These are phyloP conservation scores for Carabus problematicus DNA, from an alignment of 2,888 invertebrate genomes.

Conservation along the genomic window DNA sequence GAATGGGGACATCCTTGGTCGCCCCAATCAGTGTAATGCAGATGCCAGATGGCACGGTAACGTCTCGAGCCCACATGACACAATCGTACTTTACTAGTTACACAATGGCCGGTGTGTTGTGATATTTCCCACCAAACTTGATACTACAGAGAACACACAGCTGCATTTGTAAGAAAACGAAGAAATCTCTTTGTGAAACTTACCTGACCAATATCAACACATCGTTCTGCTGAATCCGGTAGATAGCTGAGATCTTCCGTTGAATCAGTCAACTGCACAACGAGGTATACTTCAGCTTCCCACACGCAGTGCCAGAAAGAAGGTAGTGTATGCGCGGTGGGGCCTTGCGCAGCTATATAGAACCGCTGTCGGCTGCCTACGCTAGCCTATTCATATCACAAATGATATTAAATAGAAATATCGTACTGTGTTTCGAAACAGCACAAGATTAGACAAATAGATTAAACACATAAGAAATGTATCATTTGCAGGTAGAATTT, in stretches of 20 bases:
- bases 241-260: conserved; percentile 65
- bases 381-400: conserved; percentile 68
- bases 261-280: conserved; percentile 76
- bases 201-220: conserved; percentile 73
- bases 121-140: conserved; percentile 75
- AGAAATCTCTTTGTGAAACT: not conserved
- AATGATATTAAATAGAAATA: conserved; percentile 17
- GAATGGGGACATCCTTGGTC: conserved; percentile 69
- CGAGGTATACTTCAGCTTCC: conserved; percentile 84
- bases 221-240: conserved; percentile 65
- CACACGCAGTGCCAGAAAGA: conserved; percentile 89
- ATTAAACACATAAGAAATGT: too few relatives aligned
- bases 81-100: conserved; percentile 68
- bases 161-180: not conserved
- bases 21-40: conserved; percentile 80
- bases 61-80: conserved; percentile 65
- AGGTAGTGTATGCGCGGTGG: conserved; percentile 65
- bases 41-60: conserved; percentile 78
- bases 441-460: not conserved
- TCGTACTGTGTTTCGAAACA: not conserved
- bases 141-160: conserved; percentile 60
- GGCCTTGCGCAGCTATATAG: conserved; percentile 83
- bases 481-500: not conserved
- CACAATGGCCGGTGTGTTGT: conserved; percentile 69
- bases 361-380: conserved; percentile 84